Percentiles rank a stretch among this genome's conserved stretches.
Conservation (phyloP, 2,797 vertebrate genomes). For the Pelodytes ibericus region DNA sequence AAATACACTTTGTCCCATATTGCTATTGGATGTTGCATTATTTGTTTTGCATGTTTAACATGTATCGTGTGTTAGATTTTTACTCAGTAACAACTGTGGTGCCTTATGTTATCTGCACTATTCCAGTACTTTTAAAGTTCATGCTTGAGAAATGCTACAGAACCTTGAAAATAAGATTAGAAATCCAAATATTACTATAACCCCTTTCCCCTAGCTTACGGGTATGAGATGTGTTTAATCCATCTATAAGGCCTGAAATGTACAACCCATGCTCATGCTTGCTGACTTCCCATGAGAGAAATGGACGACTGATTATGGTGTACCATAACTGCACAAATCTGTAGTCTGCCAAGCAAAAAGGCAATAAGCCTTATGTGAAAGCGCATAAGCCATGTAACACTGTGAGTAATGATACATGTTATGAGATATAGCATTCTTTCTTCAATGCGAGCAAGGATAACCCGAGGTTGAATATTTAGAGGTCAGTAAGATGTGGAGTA, state of each 20-base stretch:
- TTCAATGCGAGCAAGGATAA: constrained; percentile 26
- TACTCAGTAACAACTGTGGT: too few species aligned
- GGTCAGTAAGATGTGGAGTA: constrained; percentile 14
- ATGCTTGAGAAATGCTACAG: neutral
- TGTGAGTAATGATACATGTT: constrained; percentile 53
- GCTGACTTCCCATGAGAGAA: constrained; percentile 20
- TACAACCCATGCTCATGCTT: neutral
- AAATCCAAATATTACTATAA: constrained; percentile 12
- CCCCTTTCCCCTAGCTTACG: neutral
- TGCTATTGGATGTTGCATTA: too few species aligned
- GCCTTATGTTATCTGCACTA: neutral
- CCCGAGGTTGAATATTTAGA: constrained; percentile 39
- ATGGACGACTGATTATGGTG: constrained; percentile 22
- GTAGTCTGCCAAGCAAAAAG: constrained; percentile 49
- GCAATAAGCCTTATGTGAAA: constrained; percentile 46
- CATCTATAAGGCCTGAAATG: constrained; percentile 19
- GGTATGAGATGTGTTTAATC: constrained; percentile 13
- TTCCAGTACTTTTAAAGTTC: neutral
- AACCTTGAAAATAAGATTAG: constrained; percentile 12
- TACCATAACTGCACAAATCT: constrained; percentile 23
- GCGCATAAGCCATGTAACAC: constrained; percentile 49
- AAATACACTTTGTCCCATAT: too few species aligned
- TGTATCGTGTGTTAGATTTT: too few species aligned
- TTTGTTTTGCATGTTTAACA: too few species aligned
- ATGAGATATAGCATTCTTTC: constrained; percentile 33